These are phyloP conservation scores for Scaptomyza cyrtandrae DNA, from an alignment of 2,888 invertebrate genomes.

Conservation along the genomic window DNA sequence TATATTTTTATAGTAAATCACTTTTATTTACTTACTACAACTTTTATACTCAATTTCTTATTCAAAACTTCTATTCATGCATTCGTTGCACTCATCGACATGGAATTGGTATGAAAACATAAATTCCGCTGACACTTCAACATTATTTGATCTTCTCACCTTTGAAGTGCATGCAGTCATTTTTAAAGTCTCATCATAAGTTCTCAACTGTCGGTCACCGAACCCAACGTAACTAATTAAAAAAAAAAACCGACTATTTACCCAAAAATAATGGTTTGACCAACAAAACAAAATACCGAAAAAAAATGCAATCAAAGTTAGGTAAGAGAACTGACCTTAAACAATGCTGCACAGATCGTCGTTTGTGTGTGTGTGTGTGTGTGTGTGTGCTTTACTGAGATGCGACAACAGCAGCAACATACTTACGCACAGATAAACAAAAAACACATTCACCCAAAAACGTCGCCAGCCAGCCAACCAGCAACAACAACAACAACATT, in stretches of 20 bases:
- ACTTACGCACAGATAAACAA: conserved; percentile 17
- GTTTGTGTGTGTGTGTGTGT: conserved; percentile 9
- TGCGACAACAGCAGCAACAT: conserved; percentile 29
- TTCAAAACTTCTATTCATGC: neutral
- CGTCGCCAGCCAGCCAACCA: conserved; percentile 35
- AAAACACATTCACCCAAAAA: conserved; percentile 62
- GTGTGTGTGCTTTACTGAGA: conserved; percentile 4
- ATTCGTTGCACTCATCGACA: neutral
- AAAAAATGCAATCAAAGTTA: conserved; percentile 75
- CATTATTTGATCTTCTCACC: conserved; percentile 50
- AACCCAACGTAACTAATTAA: conserved; percentile 45
- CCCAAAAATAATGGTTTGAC: conserved; percentile 40
- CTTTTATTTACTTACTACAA: neutral
- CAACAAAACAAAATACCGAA: conserved; percentile 33
- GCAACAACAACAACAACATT: conserved; percentile 18
- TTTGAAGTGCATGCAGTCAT: conserved; percentile 11
- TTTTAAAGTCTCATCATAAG: conserved; percentile 24
- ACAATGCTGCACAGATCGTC: conserved; percentile 73
- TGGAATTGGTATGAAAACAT: neutral
- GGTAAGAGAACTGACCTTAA: conserved; percentile 79
- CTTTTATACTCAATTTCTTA: neutral
- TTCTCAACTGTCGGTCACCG: conserved; percentile 38
- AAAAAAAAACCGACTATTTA: conserved; percentile 49
- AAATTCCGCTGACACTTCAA: conserved; percentile 13
- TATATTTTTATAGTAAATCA: neutral